Evolutionary conservation across 2,113 vertebrate genomes (phyloP).

Genomic region (Malurus alboscapulatus): DNA sequence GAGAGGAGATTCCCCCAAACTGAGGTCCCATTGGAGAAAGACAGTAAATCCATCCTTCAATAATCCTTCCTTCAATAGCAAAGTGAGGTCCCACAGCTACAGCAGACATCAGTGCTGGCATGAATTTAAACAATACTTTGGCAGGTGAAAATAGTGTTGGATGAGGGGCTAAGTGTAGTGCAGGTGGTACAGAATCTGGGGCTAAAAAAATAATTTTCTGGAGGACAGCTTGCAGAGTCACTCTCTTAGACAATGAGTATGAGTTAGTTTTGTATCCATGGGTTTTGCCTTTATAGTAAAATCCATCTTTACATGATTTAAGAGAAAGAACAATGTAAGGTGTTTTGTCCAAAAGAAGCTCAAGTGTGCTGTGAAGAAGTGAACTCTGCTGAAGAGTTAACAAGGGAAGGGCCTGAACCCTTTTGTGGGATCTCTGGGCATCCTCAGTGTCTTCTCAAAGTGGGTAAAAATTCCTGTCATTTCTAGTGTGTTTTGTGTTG

Average conservation of each 20-base stretch:
- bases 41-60: background rate
- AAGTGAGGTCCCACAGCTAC: background rate
- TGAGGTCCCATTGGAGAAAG: background rate
- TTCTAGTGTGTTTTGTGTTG: background rate
- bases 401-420: background rate
- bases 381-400: background rate
- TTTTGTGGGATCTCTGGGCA: fast-evolving
- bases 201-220: fast-evolving
- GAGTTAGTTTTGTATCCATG: background rate
- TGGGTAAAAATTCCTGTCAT: background rate
- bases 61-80: background rate
- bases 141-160: background rate
- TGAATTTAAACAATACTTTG: background rate
- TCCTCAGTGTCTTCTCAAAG: background rate
- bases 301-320: background rate
- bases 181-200: background rate
- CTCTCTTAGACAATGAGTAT: fast-evolving
- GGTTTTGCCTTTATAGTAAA: background rate
- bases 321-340: background rate
- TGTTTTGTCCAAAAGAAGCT: background rate
- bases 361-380: fast-evolving
- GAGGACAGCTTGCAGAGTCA: background rate
- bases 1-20: background rate
- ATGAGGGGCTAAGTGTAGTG: background rate
- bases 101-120: background rate